Evolutionary conservation across 2,888 invertebrate species (phyloP).

Genomic region (Sturmia bella): DNA sequence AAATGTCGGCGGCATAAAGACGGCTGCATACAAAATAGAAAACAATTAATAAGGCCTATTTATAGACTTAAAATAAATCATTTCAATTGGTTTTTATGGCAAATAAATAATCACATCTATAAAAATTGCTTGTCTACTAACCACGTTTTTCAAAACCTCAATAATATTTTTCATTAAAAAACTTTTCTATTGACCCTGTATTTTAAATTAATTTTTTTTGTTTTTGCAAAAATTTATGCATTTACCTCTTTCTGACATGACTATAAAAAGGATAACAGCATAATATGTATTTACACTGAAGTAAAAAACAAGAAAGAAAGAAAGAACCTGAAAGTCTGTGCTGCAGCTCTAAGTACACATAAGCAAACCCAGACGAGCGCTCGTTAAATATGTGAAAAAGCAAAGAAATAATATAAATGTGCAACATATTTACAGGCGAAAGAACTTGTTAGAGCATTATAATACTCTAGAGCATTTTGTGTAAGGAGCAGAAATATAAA

Average conservation of each 20-base stretch:
- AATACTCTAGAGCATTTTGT: constrained; percentile 45
- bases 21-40: no score
- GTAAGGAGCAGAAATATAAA: constrained; percentile 9
- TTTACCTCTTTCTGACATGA: constrained; percentile 23
- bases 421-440: constrained; percentile 60
- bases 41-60: no score
- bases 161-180: neutral
- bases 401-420: constrained; percentile 30
- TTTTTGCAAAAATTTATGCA: constrained; percentile 5
- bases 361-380: constrained; percentile 19
- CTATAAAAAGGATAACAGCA: constrained; percentile 33
- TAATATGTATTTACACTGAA: constrained; percentile 45
- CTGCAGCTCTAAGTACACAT: constrained; percentile 14
- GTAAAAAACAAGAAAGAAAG: neutral
- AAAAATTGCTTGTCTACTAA: no score
- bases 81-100: no score
- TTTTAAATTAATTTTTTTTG: neutral
- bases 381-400: constrained; percentile 20
- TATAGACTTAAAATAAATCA: no score
- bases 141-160: no score
- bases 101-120: no score
- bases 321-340: constrained; percentile 29
- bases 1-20: no score
- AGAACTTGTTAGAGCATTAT: constrained; percentile 29
- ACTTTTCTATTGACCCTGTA: constrained; percentile 16